A percentile compares a stretch with the other conserved stretches of the same genome.
These are phyloP conservation scores for Ursus arctos DNA, from an alignment of 2,113 vertebrate species.

Conservation along the genomic window DNA sequence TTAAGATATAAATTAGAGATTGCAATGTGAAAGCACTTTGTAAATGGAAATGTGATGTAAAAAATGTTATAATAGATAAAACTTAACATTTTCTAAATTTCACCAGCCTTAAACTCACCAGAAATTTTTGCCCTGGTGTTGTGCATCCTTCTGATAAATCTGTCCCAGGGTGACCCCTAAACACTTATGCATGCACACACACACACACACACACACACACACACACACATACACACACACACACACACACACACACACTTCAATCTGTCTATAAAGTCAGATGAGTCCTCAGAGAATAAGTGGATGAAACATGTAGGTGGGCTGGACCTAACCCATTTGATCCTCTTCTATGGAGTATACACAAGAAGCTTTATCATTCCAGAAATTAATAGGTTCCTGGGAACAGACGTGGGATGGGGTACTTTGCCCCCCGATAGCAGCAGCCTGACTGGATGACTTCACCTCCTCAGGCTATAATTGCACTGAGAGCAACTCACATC, in stretches of 20 bases:
- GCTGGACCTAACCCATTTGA: background rate
- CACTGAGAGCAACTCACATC: background rate
- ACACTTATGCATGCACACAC: background rate
- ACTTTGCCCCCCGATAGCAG: background rate
- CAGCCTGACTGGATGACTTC: background rate
- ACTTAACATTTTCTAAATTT: background rate
- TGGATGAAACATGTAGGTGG: background rate
- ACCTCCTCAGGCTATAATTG: background rate
- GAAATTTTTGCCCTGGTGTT: background rate
- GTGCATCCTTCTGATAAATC: background rate
- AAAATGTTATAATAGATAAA: slow-evolving; percentile 1
- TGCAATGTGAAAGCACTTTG: background rate
- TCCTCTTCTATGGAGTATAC: background rate
- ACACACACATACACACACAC: background rate
- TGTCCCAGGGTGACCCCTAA: background rate
- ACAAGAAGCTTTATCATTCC: background rate
- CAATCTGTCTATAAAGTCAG: background rate
- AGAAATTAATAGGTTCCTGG: background rate
- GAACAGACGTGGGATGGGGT: background rate
- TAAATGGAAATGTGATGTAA: background rate
- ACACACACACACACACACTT: background rate
- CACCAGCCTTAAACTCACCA: background rate
- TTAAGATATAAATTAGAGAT: slow-evolving; percentile 20
- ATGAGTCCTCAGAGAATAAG: background rate
- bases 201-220: background rate